Base-by-base conservation (phyloP, 2,888 invertebrate genomes). In the Zelleria hepariella region DNA sequence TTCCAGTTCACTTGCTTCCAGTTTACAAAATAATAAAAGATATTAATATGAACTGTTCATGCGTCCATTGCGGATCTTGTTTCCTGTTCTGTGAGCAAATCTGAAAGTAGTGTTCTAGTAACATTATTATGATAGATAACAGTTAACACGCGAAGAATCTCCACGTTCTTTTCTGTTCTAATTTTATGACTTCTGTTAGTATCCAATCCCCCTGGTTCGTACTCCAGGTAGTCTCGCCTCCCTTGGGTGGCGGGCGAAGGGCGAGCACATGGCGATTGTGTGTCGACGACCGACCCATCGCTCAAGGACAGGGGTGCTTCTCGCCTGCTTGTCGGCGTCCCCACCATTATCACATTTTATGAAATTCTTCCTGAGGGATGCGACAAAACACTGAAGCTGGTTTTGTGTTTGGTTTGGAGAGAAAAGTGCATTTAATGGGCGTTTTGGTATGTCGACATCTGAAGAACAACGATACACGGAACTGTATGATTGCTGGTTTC, bases 251-350 rank as follows among this genome's bases (percentile, higher is more conserved):
- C 32, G 32, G n/a, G 32, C 32, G 32, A 42, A 42, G 32, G 32
- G 23, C 47, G n/a, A 23, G 27, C 59, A 59, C 51, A 62, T 61
- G 61, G 58, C 60, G 60, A 47, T 26, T 53, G 8, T 54, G 58
- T 57, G 63, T 57, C 63, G 61, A 58, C 58, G 63, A 62, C 62
- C 62, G 61, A 63, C 57, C 59, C 56, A 55, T 24, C 59, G 58
- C 51, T 61, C 63, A 63, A 62, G 63, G 62, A 59, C 60, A 62
- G 24, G 53, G 53, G 51, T 51, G 51, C 21, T 20, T 51, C 6
- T 8, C 21, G 20, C 27, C 20, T 42, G 32, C 6, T 8, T 8
- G 20, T 23, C 20, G 42, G 32, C 2, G 32, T 10, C 32, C 15
- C 6, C 32, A 42, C 32, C 2, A 42, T 42, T 42, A 42, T 42